Percentiles rank a stretch among this genome's conserved stretches.
Conservation (phyloP, 2,888 invertebrate genomes). For the Ypsolopha sequella region DNA sequence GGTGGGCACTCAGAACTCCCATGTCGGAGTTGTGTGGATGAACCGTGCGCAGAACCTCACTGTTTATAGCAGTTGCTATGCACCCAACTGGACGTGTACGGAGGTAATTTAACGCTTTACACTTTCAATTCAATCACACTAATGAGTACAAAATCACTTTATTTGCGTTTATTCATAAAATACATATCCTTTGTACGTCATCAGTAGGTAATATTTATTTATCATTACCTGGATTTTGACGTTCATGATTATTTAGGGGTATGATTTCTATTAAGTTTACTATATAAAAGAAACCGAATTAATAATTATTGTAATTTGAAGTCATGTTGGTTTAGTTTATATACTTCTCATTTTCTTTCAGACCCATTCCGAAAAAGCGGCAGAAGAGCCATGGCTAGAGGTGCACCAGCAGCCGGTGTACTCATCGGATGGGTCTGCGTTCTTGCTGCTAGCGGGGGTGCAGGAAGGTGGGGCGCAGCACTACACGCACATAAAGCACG, state of each 20-base stretch:
- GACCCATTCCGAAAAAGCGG: slow-evolving; percentile 87
- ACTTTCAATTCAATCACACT: no score
- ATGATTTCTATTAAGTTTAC: no score
- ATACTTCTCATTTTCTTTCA: slow-evolving; percentile 29
- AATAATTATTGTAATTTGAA: no score
- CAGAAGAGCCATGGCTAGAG: slow-evolving; percentile 88
- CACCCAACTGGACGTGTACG: slow-evolving; percentile 86
- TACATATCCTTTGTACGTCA: no score
- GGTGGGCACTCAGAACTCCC: slow-evolving; percentile 83
- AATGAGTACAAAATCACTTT: neutral
- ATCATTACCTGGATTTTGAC: no score
- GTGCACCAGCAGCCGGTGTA: slow-evolving; percentile 88
- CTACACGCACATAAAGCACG: slow-evolving; percentile 90
- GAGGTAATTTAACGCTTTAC: slow-evolving; percentile 71
- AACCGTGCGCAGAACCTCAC: slow-evolving; percentile 94
- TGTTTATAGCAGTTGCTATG: slow-evolving; percentile 86
- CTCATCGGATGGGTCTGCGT: slow-evolving; percentile 86
- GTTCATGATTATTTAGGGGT: no score
- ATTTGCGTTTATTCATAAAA: no score
- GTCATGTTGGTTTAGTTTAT: no score
- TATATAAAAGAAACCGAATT: no score
- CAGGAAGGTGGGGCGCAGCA: slow-evolving; percentile 88
- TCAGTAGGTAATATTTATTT: no score
- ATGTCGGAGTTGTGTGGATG: slow-evolving; percentile 92
- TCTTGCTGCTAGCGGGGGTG: slow-evolving; percentile 83